These are phyloP conservation scores for Apogon hyalosoma DNA, from an alignment of 2,797 vertebrate species.

Conservation along the genomic window DNA sequence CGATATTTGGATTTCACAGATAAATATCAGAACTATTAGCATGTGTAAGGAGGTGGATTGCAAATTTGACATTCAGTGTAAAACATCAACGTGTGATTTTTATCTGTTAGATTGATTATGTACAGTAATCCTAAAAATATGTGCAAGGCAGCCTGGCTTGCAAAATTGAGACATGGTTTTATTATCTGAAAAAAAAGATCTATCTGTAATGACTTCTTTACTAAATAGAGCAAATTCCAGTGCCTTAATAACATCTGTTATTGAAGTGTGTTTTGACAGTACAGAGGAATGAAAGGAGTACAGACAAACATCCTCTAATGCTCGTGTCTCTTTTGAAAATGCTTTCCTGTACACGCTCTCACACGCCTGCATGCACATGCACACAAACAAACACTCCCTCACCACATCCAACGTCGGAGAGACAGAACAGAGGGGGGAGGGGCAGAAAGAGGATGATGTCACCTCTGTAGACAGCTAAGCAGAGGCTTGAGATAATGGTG, in stretches of 20 bases:
- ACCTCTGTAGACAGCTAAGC: constrained; percentile 77
- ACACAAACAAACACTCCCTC: constrained; percentile 65
- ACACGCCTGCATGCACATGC: constrained; percentile 37
- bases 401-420: constrained; percentile 33
- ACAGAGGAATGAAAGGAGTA: constrained; percentile 52
- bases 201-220: neutral
- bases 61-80: neutral
- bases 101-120: neutral
- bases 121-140: neutral
- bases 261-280: constrained; percentile 21
- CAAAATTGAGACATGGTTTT: constrained; percentile 1
- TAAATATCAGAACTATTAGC: too few species aligned
- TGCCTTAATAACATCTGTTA: constrained; percentile 24
- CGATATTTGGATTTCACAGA: too few species aligned
- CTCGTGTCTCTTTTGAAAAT: constrained; percentile 45
- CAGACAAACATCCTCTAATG: constrained; percentile 72
- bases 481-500: constrained; percentile 83
- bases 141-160: constrained; percentile 14
- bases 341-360: constrained; percentile 33
- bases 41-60: too few species aligned
- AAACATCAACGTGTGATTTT: neutral
- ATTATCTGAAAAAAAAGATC: neutral
- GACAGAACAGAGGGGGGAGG: constrained; percentile 66
- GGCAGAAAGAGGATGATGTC: constrained; percentile 79
- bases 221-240: constrained; percentile 17